These are phyloP conservation scores for Teleogryllus oceanicus DNA, from an alignment of 2,888 invertebrate species.

Conservation along the genomic window DNA sequence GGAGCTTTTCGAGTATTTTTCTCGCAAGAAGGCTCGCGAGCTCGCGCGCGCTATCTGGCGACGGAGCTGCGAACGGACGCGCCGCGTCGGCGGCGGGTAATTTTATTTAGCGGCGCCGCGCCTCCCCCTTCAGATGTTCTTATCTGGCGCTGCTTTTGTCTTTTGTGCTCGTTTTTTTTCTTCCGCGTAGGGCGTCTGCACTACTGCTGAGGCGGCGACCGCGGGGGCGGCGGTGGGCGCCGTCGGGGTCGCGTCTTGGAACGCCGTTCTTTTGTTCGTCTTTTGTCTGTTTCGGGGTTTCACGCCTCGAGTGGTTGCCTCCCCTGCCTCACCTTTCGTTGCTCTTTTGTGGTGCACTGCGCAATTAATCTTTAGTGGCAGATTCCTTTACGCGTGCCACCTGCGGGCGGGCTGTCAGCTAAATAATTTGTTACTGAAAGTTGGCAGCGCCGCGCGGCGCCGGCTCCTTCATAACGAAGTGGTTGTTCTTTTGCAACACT, in stretches of 20 bases:
- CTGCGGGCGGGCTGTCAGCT: background rate
- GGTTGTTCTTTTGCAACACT: constrained; percentile 18
- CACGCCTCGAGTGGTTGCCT: constrained; percentile 1
- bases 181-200: background rate
- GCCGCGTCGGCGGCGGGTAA: background rate
- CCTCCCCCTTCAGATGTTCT: background rate
- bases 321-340: background rate
- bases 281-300: background rate
- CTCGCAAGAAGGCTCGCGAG: background rate
- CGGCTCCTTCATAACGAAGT: background rate
- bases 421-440: constrained; percentile 18
- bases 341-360: background rate
- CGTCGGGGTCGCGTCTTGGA: too few relatives aligned
- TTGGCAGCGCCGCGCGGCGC: background rate
- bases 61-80: constrained; percentile 6
- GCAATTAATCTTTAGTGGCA: constrained; percentile 18
- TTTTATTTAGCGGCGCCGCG: background rate
- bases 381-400: constrained; percentile 2
- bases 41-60: background rate
- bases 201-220: background rate
- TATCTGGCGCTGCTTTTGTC: constrained; percentile 9
- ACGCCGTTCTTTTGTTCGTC: constrained; percentile 18
- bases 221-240: background rate
- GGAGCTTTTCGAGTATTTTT: constrained; percentile 1
- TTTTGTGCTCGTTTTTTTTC: background rate